A percentile compares a stretch with the other conserved stretches of the same genome.
Conservation (phyloP, 1,140 invertebrate species). For the Zaprionus gabonicus region DNA sequence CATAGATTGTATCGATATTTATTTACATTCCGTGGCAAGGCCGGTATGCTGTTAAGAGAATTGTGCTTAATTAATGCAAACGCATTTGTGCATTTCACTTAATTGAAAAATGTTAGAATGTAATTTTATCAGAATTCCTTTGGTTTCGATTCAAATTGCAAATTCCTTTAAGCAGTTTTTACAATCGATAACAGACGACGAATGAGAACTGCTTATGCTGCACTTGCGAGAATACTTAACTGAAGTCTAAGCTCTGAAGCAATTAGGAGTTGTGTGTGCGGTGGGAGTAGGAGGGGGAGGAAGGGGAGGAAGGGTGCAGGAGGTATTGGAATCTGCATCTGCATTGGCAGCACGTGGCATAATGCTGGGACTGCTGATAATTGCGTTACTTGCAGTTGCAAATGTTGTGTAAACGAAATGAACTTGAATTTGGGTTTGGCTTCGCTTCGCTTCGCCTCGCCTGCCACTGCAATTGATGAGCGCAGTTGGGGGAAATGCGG, state of each 20-base stretch:
- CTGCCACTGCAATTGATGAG: constrained; percentile 65
- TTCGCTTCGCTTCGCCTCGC: constrained; percentile 31
- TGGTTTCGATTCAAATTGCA: neutral
- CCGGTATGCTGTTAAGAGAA: neutral
- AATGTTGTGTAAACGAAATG: constrained; percentile 74
- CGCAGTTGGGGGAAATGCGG: constrained; percentile 10
- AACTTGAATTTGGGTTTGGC: constrained; percentile 62
- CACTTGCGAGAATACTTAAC: constrained; percentile 1
- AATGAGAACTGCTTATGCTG: neutral
- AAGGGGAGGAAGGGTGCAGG: neutral
- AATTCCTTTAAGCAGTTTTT: neutral
- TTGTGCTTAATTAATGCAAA: neutral
- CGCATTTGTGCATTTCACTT: neutral
- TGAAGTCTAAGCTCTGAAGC: neutral
- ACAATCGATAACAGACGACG: neutral
- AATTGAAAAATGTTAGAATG: constrained; percentile 4
- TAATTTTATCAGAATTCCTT: neutral
- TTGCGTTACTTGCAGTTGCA: constrained; percentile 36
- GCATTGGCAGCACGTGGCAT: constrained; percentile 2
- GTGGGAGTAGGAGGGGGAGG: neutral
- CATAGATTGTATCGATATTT: neutral
- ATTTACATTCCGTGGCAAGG: neutral
- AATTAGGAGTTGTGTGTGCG: neutral
- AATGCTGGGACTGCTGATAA: constrained; percentile 16
- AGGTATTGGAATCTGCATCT: neutral